Conservation (phyloP, 2,113 vertebrate genomes). For the Saccopteryx leptura region DNA sequence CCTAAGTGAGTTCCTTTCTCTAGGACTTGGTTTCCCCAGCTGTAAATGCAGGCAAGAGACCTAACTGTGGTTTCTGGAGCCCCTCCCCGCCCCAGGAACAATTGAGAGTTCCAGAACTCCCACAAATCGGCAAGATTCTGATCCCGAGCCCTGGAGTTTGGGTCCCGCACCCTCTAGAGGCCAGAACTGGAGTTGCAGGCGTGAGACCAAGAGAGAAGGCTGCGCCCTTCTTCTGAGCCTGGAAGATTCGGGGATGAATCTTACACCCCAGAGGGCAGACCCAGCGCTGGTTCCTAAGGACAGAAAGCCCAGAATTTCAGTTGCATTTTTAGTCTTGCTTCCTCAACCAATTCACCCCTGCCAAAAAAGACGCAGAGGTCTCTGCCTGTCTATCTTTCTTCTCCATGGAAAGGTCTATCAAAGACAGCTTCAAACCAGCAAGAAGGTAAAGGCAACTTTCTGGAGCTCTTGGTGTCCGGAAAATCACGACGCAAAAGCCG, state of each 20-base stretch:
- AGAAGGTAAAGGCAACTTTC: background rate
- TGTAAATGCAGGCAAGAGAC: background rate
- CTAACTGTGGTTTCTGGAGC: background rate
- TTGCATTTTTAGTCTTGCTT: background rate
- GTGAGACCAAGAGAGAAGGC: background rate
- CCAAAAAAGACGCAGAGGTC: background rate
- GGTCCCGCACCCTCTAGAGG: background rate
- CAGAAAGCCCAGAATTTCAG: background rate
- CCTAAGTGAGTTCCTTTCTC: background rate
- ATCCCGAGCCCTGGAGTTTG: background rate
- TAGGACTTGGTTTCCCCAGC: background rate
- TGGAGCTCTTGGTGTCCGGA: background rate
- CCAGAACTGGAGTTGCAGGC: slow-evolving; percentile 12
- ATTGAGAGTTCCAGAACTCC: background rate
- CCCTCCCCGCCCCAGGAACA: background rate
- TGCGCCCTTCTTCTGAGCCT: background rate
- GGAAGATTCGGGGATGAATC: background rate
- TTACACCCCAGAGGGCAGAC: background rate
- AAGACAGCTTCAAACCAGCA: background rate
- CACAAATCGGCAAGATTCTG: background rate
- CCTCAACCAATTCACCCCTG: background rate
- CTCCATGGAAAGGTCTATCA: background rate
- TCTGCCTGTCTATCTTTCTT: background rate
- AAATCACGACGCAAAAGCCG: background rate
- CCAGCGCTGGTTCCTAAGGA: background rate